These are phyloP conservation scores for Acropora yongei DNA, from an alignment of 64 coral and sea anemone genomes.

Conservation along the genomic window DNA sequence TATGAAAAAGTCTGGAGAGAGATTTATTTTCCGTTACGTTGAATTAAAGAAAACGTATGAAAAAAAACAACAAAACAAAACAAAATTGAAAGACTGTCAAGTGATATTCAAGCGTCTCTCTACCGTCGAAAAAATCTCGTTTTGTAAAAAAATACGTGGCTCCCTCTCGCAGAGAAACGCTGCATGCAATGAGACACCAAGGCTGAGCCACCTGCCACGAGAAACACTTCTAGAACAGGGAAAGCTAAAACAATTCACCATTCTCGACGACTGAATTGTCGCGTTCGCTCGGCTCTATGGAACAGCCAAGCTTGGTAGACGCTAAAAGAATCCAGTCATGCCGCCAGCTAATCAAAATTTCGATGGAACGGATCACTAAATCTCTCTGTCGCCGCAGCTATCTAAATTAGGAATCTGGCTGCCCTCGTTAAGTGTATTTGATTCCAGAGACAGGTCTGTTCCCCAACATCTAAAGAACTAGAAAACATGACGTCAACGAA, in stretches of 20 bases:
- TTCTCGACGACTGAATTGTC: background rate
- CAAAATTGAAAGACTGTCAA: background rate
- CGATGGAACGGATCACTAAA: background rate
- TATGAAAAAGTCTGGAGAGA: background rate
- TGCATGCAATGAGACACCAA: background rate
- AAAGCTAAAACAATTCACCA: background rate
- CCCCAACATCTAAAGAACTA: background rate
- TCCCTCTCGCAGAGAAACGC: slow-evolving; percentile 19
- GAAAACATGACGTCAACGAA: background rate
- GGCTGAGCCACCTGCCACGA: slow-evolving; percentile 4
- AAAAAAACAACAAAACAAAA: background rate
- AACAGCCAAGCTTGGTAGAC: no score
- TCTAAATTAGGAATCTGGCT: no score
- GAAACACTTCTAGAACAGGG: background rate
- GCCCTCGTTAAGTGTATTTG: no score
- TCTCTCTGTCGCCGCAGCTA: no score
- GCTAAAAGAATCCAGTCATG: no score
- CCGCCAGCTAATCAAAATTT: background rate
- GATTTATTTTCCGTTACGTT: background rate
- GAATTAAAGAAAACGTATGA: background rate
- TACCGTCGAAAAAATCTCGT: background rate
- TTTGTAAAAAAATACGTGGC: background rate
- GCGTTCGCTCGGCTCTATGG: background rate
- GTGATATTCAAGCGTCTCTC: background rate
- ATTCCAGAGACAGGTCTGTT: no score